phyloP scores from a whole-genome alignment of 2,888 invertebrate genomes.

The Aspidapion aeneum region DNA sequence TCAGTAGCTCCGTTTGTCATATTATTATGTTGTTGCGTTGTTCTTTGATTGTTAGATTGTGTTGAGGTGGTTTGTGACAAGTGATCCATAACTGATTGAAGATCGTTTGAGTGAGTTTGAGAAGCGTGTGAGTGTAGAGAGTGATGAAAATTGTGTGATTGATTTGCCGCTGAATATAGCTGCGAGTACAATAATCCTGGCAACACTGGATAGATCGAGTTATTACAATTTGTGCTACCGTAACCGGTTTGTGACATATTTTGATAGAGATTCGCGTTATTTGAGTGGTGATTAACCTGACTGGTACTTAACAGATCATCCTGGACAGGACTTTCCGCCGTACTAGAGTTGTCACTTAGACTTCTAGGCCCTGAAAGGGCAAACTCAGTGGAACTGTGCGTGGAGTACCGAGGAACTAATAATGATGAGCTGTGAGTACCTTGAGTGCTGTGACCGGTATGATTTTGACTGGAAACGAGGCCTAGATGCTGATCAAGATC shows the following conservation, averaged over 20 bases:
- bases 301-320: constrained; percentile 64
- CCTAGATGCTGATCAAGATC: constrained; percentile 73
- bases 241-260: constrained; percentile 47
- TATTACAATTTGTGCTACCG: constrained; percentile 62
- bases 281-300: constrained; percentile 54
- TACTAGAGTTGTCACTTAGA: constrained; percentile 77
- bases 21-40: constrained; percentile 45
- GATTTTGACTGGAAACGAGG: constrained; percentile 55
- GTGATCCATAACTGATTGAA: constrained; percentile 75
- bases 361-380: constrained; percentile 69
- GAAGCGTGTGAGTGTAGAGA: constrained; percentile 64
- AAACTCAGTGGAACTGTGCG: constrained; percentile 58
- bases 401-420: constrained; percentile 65
- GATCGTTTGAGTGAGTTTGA: constrained; percentile 56
- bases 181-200: constrained; percentile 83
- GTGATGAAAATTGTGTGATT: constrained; percentile 70
- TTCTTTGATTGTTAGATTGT: constrained; percentile 10
- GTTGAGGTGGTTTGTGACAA: constrained; percentile 56
- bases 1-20: constrained; percentile 49
- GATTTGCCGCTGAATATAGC: constrained; percentile 75
- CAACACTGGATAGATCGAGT: constrained; percentile 71
- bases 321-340: constrained; percentile 80
- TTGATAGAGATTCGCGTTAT: constrained; percentile 47
- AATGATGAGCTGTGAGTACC: constrained; percentile 49
- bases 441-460: constrained; percentile 50